These are phyloP conservation scores for Malthinus seriepunctatus DNA, from an alignment of 2,888 invertebrate species.

Conservation along the genomic window DNA sequence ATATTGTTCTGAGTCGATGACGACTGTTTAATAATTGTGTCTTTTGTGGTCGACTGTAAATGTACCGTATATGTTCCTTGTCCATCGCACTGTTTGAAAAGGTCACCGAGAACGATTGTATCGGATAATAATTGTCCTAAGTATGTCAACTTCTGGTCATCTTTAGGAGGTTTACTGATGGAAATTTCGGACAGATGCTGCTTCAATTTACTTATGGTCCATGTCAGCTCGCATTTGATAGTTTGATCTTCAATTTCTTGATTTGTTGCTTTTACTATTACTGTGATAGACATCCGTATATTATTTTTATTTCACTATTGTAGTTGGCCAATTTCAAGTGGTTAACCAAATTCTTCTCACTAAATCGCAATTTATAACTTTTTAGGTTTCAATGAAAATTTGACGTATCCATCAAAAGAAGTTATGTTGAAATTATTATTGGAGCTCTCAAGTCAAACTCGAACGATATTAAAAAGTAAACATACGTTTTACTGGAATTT, in stretches of 20 bases:
- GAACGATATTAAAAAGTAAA: too few species aligned
- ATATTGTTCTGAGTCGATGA: slow-evolving; percentile 20
- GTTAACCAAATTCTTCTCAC: too few species aligned
- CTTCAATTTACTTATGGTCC: slow-evolving; percentile 88
- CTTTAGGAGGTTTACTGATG: slow-evolving; percentile 84
- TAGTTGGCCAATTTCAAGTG: too few species aligned
- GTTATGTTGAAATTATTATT: too few species aligned
- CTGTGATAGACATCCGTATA: slow-evolving; percentile 64
- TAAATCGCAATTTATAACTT: too few species aligned
- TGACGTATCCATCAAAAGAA: too few species aligned
- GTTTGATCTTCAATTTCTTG: slow-evolving; percentile 92
- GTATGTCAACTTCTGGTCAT: slow-evolving; percentile 93
- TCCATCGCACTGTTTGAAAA: slow-evolving; percentile 77
- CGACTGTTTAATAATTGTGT: slow-evolving; percentile 26
- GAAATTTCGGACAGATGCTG: slow-evolving; percentile 84
- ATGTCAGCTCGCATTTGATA: slow-evolving; percentile 80
- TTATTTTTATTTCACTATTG: too few species aligned
- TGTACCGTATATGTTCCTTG: slow-evolving; percentile 81
- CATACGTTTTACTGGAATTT: too few species aligned
- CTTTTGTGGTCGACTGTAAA: slow-evolving; percentile 69
- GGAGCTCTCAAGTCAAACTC: too few species aligned
- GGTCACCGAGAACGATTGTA: slow-evolving; percentile 76
- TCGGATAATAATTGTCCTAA: slow-evolving; percentile 89
- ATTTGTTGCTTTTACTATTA: slow-evolving; percentile 84
- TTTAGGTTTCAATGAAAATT: too few species aligned